Evolutionary conservation across 2,797 vertebrate species (phyloP).

Genomic region (Myiothlypis chrysogaster): DNA sequence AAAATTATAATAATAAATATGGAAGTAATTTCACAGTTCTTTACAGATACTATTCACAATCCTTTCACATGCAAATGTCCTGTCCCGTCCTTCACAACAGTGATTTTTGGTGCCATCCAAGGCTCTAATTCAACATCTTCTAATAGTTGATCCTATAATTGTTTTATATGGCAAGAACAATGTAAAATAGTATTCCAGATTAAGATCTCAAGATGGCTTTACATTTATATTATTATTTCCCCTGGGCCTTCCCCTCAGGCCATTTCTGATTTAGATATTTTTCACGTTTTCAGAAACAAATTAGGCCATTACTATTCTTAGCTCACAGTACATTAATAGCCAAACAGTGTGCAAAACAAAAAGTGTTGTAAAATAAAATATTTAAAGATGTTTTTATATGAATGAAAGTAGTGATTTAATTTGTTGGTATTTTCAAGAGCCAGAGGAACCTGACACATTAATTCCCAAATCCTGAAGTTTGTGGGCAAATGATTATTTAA

Average conservation of each 20-base stretch:
- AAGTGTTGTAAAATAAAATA: background rate
- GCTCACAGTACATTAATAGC: background rate
- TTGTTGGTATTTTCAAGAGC: background rate
- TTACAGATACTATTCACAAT: slow-evolving; percentile 71
- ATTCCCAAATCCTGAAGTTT: background rate
- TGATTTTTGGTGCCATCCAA: slow-evolving; percentile 76
- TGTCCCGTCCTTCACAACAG: slow-evolving; percentile 71
- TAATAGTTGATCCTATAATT: slow-evolving; percentile 75
- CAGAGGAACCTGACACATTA: background rate
- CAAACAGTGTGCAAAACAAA: background rate
- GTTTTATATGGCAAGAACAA: slow-evolving; percentile 51
- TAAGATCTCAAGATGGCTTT: slow-evolving; percentile 38
- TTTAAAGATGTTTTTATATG: background rate
- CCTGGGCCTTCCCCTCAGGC: background rate
- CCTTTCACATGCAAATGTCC: slow-evolving; percentile 80
- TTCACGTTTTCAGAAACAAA: background rate
- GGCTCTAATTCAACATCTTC: slow-evolving; percentile 69
- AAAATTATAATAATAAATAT: slow-evolving; percentile 84
- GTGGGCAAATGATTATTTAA: background rate
- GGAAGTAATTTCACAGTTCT: slow-evolving; percentile 80
- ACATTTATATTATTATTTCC: slow-evolving; percentile 20
- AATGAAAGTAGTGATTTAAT: background rate
- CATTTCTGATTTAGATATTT: background rate
- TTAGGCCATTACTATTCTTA: slow-evolving; percentile 5
- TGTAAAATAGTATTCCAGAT: slow-evolving; percentile 53